Conservation (phyloP, 2,888 invertebrate genomes). For the Panorpa germanica region DNA sequence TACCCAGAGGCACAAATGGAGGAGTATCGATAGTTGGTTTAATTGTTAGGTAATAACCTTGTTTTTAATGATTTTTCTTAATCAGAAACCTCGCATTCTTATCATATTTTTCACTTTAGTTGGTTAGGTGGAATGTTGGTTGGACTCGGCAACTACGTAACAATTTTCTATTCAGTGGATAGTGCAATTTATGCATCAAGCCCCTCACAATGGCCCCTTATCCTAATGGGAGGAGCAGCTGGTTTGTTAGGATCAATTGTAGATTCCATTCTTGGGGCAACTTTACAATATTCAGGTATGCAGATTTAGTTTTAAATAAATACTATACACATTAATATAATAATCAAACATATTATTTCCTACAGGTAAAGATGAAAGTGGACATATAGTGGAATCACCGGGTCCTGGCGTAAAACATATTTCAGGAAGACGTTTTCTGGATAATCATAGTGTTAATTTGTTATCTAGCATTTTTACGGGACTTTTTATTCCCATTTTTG, state of each 20-base stretch:
- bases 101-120: constrained; percentile 19
- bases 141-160: constrained; percentile 51
- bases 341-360: constrained; percentile 13
- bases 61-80: not conserved
- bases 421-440: constrained; percentile 53
- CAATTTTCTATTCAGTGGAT: constrained; percentile 42
- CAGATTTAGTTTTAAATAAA: constrained; percentile 5
- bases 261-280: constrained; percentile 72
- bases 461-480: constrained; percentile 60
- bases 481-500: constrained; percentile 44
- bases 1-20: constrained; percentile 80
- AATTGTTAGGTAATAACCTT: constrained; percentile 21
- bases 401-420: constrained; percentile 52
- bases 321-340: constrained; percentile 1
- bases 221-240: constrained; percentile 47
- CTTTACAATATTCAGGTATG: constrained; percentile 67
- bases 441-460: constrained; percentile 79
- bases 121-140: constrained; percentile 32
- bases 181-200: constrained; percentile 31
- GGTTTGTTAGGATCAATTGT: constrained; percentile 66
- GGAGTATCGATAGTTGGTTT: constrained; percentile 51
- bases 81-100: not conserved
- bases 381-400: constrained; percentile 51
- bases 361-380: constrained; percentile 46
- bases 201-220: constrained; percentile 62